Conservation (phyloP, 2,888 invertebrate species). For the Amaurobius ferox region DNA sequence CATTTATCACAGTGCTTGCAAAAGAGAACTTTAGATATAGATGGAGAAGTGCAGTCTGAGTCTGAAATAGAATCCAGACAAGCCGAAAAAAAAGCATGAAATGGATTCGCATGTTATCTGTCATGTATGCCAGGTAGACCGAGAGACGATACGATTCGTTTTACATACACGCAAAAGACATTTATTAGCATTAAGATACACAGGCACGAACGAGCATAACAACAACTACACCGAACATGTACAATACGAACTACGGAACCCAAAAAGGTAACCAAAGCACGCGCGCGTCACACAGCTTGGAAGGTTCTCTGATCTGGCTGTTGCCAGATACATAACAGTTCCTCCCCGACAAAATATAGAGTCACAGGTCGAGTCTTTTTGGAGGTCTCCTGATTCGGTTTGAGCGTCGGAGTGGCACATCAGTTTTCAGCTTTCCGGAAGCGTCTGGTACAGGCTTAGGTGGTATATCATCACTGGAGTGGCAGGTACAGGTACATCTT, state of each 20-base stretch:
- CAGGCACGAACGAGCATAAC: conserved; percentile 44
- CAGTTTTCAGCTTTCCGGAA: too few relatives aligned
- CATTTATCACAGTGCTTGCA: too few relatives aligned
- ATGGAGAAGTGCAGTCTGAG: too few relatives aligned
- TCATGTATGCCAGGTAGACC: conserved; percentile 40
- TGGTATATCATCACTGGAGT: not conserved
- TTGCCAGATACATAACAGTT: conserved; percentile 48
- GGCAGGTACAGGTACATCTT: not conserved
- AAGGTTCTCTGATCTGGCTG: conserved; percentile 45
- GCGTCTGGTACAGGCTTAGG: conserved; percentile 26
- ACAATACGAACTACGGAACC: conserved; percentile 43
- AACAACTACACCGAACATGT: conserved; percentile 44
- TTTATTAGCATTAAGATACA: conserved; percentile 34
- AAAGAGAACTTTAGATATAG: too few relatives aligned
- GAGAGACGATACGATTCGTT: conserved; percentile 55
- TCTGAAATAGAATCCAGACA: too few relatives aligned
- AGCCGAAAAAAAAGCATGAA: too few relatives aligned
- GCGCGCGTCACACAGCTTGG: conserved; percentile 33
- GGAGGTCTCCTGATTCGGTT: conserved; percentile 36
- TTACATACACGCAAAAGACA: conserved; percentile 36
- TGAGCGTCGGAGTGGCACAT: conserved; percentile 31
- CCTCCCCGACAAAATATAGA: conserved; percentile 29
- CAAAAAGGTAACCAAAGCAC: too few relatives aligned
- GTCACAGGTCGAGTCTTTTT: conserved; percentile 39
- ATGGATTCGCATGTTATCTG: too few relatives aligned